Evolutionary conservation across 2,888 invertebrate genomes (phyloP), one percentile per base, ranked within the genome.

Genomic region (Hyposoter dolosus): DNA sequence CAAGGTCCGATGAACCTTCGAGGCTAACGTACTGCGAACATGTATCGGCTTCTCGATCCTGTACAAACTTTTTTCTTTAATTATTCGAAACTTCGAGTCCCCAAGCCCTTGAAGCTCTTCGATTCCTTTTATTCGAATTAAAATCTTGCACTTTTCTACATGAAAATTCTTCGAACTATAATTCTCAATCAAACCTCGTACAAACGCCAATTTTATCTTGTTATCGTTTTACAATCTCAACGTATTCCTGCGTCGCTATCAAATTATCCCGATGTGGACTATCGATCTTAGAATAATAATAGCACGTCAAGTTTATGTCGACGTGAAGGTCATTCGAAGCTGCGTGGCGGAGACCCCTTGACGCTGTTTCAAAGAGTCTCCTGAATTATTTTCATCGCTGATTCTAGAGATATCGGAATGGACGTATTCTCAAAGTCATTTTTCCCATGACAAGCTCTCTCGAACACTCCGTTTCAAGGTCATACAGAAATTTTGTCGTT

Each of bases 1-100:
- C 66, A 60, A 60, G 68, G 74, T 74, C 92, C 92, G 91, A 93
- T 93, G 93, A 93, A 93, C 92, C 91, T 92, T 90, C 90, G 92
- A 89, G 92, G 92, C 91, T 92, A 92, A 92, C 90, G 92, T 90
- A 92, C 92, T 91, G 91, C 82, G 23, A 76, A 56, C 56, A 66
- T 56, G 68, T 32, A 56, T 65, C 40, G 56, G 23, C 56, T 56
- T 17, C 66, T 45, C 68, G 40, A 60, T 56, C 56, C 0, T 43
- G 40, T 15, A 60, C 28, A 28, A 28, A 69, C 17, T 23, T 69
- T 28, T 45, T 28, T 47, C 17, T 47, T 12, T 28, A 45, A 45
- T 28, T 28, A 56, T 60, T 28, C 28, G 3, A 28, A 23, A 7
- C 23, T 23, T 56, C 23, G 15, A 60, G 28, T 60, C 28, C 28